A percentile compares a stretch with the other conserved stretches of the same genome.
These are phyloP conservation scores for Butorides virescens DNA, from an alignment of 2,113 vertebrate genomes.

Conservation along the genomic window DNA sequence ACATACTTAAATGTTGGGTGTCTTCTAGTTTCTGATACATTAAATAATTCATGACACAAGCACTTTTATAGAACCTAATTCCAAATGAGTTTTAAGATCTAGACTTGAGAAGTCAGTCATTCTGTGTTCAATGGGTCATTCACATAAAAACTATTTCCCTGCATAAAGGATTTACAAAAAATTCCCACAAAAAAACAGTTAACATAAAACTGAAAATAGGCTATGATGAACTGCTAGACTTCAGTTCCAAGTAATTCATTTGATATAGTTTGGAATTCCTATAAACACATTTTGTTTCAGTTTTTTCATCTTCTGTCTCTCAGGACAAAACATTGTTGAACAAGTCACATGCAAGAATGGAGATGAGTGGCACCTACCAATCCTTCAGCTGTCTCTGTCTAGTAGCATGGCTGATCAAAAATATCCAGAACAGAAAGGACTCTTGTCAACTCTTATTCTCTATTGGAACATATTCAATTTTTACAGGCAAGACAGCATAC, in stretches of 20 bases:
- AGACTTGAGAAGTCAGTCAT: not conserved
- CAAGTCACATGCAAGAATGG: not conserved
- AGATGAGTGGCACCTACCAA: conserved; percentile 8
- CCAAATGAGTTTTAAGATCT: not conserved
- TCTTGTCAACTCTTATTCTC: conserved; percentile 18
- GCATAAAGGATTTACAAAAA: not conserved
- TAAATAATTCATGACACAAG: not conserved
- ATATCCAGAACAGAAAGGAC: not conserved
- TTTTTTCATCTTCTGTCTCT: not conserved
- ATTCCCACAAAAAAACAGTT: not conserved
- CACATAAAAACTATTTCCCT: not conserved
- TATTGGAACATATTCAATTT: conserved; percentile 7
- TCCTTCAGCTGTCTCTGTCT: conserved; percentile 27
- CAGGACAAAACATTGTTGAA: not conserved
- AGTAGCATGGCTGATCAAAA: conserved; percentile 32
- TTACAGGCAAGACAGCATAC: not conserved
- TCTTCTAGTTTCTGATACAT: not conserved
- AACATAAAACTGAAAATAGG: not conserved
- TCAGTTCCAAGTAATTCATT: conserved; percentile 43
- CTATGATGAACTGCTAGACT: not conserved
- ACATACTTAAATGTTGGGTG: not conserved
- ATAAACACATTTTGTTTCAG: not conserved
- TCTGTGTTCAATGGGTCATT: not conserved
- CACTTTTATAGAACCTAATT: not conserved
- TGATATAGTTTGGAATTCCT: conserved; percentile 1